Evolutionary conservation across 2,888 invertebrate genomes (phyloP).

Genomic region (Archaeoteleia sp.): DNA sequence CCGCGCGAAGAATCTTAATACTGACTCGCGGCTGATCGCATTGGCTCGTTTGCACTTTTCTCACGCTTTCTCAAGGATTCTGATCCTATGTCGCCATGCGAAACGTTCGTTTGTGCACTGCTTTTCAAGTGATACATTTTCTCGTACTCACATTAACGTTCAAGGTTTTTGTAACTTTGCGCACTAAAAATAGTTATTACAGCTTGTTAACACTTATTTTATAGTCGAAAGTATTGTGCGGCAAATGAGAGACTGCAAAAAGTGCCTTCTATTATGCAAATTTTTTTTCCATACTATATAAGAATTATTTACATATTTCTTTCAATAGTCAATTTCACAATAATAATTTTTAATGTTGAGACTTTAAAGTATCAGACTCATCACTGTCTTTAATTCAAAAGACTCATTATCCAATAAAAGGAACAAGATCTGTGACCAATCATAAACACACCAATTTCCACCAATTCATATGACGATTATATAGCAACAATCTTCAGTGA

Average conservation of each 20-base stretch:
- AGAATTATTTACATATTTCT: no score
- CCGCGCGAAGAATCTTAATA: slow-evolving; percentile 33
- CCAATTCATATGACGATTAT: slow-evolving; percentile 15
- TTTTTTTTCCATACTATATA: no score
- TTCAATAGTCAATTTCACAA: no score
- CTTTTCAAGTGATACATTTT: slow-evolving; percentile 1
- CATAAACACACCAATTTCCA: slow-evolving; percentile 12
- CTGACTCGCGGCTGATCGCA: slow-evolving; percentile 37
- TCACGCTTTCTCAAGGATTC: slow-evolving; percentile 34
- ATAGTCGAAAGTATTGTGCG: no score
- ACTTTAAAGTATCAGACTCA: no score
- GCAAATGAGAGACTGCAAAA: no score
- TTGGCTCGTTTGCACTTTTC: slow-evolving; percentile 25
- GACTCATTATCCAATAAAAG: slow-evolving; percentile 24
- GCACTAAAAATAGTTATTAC: not conserved
- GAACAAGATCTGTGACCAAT: not conserved
- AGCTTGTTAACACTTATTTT: no score
- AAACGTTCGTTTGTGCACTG: slow-evolving; percentile 5
- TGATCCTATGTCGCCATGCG: not conserved
- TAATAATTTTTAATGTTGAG: not conserved
- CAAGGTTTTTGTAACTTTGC: not conserved
- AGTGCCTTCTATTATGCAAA: no score
- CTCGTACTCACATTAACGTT: slow-evolving; percentile 24
- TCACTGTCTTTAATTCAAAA: slow-evolving; percentile 10
- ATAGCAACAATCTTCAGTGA: slow-evolving; percentile 3